phyloP scores from a whole-genome alignment of 2,888 invertebrate species.

The Opisthograptis luteolata region DNA sequence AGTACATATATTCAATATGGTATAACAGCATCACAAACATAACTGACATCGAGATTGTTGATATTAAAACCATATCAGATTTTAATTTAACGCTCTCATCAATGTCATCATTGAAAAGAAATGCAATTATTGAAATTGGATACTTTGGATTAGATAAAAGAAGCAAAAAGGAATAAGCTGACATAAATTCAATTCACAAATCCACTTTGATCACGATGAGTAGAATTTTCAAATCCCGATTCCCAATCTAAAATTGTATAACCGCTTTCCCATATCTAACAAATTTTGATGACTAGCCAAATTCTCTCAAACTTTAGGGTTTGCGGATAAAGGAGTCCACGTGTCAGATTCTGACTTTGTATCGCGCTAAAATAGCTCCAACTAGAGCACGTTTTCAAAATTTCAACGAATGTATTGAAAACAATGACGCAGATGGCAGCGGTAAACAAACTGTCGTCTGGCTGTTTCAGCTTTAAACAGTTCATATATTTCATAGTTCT shows the following conservation, averaged over 20 bases:
- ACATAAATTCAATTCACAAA: no score
- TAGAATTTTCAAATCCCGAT: neutral
- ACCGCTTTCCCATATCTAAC: neutral
- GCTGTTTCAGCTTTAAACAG: constrained; percentile 14
- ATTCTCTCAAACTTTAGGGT: constrained; percentile 42
- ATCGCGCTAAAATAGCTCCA: constrained; percentile 54
- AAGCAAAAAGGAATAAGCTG: no score
- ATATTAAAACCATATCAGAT: no score
- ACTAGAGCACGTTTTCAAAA: constrained; percentile 43
- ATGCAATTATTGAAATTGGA: no score
- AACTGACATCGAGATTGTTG: no score
- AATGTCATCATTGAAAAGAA: no score
- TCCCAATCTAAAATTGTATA: neutral
- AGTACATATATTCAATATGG: constrained; percentile 68
- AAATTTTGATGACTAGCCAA: constrained; percentile 28
- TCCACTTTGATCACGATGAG: neutral
- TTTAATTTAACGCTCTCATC: no score
- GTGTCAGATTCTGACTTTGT: constrained; percentile 54
- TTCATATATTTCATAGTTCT: constrained; percentile 19
- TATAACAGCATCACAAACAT: constrained; percentile 30
- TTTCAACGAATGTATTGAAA: constrained; percentile 43
- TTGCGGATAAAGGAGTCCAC: constrained; percentile 47
- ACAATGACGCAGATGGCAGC: constrained; percentile 35
- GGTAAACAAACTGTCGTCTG: constrained; percentile 18
- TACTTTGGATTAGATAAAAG: no score